phyloP scores from a whole-genome alignment of 2,113 vertebrate genomes.

The Antigone vipio region DNA sequence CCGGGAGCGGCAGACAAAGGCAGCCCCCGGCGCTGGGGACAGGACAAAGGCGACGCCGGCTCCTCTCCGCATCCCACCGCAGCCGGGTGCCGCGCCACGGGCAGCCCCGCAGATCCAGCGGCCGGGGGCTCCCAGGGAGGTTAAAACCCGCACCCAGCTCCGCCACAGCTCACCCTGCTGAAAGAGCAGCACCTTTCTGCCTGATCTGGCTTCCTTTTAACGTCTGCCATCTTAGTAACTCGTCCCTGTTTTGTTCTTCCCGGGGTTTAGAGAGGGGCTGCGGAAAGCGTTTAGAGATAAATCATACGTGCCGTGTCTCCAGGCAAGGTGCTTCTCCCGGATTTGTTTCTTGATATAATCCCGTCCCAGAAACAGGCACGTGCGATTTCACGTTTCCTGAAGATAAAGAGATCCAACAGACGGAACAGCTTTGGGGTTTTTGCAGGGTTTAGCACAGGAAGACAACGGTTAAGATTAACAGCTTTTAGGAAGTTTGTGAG shows the following conservation, averaged over 20 bases:
- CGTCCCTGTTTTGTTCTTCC: background rate
- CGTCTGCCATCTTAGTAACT: conserved; percentile 3
- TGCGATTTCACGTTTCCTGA: conserved; percentile 28
- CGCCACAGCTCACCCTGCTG: accelerated
- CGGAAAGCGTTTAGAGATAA: conserved; percentile 2
- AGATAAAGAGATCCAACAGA: conserved; percentile 53
- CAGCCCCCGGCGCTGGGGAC: background rate
- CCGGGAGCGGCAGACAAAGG: background rate
- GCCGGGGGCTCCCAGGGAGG: accelerated
- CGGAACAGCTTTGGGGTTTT: background rate
- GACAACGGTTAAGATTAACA: background rate
- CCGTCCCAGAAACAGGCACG: background rate
- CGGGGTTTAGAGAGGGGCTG: background rate
- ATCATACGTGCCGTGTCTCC: background rate
- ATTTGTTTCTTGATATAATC: conserved; percentile 21
- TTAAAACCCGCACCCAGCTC: accelerated
- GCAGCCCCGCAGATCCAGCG: accelerated
- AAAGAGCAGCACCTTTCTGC: background rate
- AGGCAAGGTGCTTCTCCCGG: conserved; percentile 36
- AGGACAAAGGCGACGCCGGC: background rate
- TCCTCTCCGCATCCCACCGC: background rate
- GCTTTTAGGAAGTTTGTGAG: background rate
- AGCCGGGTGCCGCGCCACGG: accelerated
- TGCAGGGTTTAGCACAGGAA: conserved; percentile 37
- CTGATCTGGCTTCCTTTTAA: background rate